phyloP scores from a whole-genome alignment of 2,113 vertebrate genomes.

The Stegostoma tigrinum region DNA sequence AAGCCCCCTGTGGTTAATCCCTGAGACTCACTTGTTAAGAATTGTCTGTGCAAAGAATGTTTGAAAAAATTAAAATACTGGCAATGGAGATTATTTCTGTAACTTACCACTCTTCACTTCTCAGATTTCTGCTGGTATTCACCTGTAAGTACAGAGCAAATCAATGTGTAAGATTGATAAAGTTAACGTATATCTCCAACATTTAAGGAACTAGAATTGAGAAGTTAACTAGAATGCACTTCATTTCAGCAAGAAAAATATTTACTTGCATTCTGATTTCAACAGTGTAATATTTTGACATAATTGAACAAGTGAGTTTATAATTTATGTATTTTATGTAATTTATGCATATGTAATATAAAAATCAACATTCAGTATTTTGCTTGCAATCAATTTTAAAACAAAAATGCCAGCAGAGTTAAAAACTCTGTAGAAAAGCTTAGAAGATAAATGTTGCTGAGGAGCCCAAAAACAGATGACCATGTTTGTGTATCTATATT shows the following conservation, averaged over 20 bases:
- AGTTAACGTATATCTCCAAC: background rate
- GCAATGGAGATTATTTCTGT: background rate
- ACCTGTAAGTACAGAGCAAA: background rate
- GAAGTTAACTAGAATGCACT: background rate
- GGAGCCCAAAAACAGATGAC: background rate
- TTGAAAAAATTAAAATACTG: background rate
- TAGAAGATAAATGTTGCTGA: background rate
- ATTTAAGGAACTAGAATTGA: background rate
- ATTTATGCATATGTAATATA: background rate
- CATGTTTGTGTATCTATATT: background rate
- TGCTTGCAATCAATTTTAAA: background rate
- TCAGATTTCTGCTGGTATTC: background rate
- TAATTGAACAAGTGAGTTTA: background rate
- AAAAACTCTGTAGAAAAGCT: background rate
- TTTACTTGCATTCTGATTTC: background rate
- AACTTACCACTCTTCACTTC: constrained; percentile 2
- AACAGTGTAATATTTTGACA: background rate
- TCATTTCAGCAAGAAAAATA: background rate
- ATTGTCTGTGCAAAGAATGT: background rate
- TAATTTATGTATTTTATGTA: background rate
- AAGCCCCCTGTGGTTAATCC: too few species aligned
- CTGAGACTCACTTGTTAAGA: background rate
- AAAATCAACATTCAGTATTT: background rate
- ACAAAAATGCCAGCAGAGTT: background rate
- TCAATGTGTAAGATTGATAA: background rate